Evolutionary conservation across 1,140 invertebrate species (phyloP), one percentile per base, ranked within the genome.

Genomic region (Brachionus angularis): DNA sequence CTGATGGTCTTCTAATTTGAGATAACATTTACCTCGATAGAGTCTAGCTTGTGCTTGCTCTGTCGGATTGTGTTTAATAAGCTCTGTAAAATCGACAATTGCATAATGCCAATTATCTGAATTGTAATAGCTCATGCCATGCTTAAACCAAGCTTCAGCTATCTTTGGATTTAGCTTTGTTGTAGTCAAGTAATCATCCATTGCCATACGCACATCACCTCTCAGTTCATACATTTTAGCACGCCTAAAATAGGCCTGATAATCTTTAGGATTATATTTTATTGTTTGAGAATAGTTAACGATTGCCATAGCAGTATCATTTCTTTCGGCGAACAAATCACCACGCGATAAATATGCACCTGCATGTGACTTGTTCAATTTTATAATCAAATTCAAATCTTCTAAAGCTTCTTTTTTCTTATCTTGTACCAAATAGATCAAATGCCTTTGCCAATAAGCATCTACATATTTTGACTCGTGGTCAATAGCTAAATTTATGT

Each of bases 381-480:
- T 80, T 23, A 81, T 71, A 31, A 81, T 77, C 55, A 76, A 78
- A 58, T 77, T 78, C 7, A 82, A 75, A 58, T 81, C 79, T 23
- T 79, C 78, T 21, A 80, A 49, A 8, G 80, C 80, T 12, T 74
- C 75, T 16, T 76, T 72, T 61, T 77, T 79, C 52, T 77, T 77
- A 53, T 78, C 79, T 46, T 78, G 78, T 25, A 82, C 72, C 23
- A 81, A 47, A 67, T 76, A 78, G 46, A 82, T 67, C 8, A 82
- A 73, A 73, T 81, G 80, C n/a, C 80, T 72, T 69, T 82, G 80
- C 80, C 80, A 82, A 73, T 81, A 82, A 0, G 79, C 80, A 72
- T 81, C 79, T 34, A 81, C 72, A 29, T 80, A 72, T 55, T 75
- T 47, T 5, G 78, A 77, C 52, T 82, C 80, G 62, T 78, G 55